Conservation (phyloP, 2,888 invertebrate species). For the Parnassius mnemosyne region DNA sequence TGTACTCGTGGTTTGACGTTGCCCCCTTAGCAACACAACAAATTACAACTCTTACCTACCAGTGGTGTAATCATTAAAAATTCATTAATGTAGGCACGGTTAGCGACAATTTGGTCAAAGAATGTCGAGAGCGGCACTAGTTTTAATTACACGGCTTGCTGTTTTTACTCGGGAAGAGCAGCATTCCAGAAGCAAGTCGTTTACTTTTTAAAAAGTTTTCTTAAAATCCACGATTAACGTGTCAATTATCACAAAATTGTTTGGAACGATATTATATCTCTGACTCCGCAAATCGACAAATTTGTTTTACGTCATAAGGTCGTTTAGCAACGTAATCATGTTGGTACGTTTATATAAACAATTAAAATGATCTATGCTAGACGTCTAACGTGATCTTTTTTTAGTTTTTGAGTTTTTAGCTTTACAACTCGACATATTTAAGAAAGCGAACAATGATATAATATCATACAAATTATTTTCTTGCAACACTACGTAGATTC, state of each 20-base stretch:
- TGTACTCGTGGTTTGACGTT: constrained; percentile 31
- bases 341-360: too few species aligned
- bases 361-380: neutral
- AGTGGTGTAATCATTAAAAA: constrained; percentile 28
- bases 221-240: too few species aligned
- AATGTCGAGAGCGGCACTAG: neutral
- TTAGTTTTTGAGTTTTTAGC: constrained; percentile 6
- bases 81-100: constrained; percentile 21
- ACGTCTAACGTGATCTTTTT: constrained; percentile 19
- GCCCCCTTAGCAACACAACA: constrained; percentile 26
- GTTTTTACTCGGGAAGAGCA: too few species aligned
- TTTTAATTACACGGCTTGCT: too few species aligned
- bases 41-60: constrained; percentile 29
- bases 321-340: too few species aligned
- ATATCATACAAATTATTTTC: neutral
- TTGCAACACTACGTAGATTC: too few species aligned
- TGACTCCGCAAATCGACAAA: too few species aligned
- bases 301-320: too few species aligned
- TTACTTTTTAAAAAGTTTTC: too few species aligned
- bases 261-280: too few species aligned
- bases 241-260: too few species aligned
- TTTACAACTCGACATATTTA: constrained; percentile 20
- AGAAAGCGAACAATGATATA: constrained; percentile 5
- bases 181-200: too few species aligned
- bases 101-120: constrained; percentile 8